Base-by-base conservation (phyloP, 2,888 invertebrate genomes). In the Nysson spinosus region DNA sequence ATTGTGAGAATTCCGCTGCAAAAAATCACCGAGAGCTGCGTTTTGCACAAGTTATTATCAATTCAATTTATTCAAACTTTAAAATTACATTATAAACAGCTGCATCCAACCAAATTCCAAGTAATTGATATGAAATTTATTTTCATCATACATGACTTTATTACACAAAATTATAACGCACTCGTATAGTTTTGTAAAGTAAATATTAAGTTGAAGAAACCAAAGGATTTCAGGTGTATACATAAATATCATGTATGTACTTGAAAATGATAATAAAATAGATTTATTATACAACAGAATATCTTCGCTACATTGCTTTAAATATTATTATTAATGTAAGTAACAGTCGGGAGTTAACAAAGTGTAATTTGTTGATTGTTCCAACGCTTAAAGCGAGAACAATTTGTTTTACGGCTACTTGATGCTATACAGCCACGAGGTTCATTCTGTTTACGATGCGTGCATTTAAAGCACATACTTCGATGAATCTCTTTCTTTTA, bases 231-330 rank as follows among this genome's bases (percentile, higher is more conserved):
- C 2, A 4, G 14, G n/a, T 16, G 26, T 34, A 32, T 51, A 51
- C 42, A 7, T 12, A 12, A 32, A 9, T n/a, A 11, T 24, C 9
- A 9, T 24, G 9, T 6, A 5, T 19, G n/a, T 37, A 16, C 17
- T 30, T 26, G 16, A 61, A 64, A 49, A 32, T 17, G 39, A 40
- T 52, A 63, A 63, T 37, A 50, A 54, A 46, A 50, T 4, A 46
- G 6, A 40, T 57, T 57, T 57, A 63, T 42, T 50, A 17, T 2
- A 40, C 30, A 50, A 47, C 11, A 49, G n/a, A 24, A 3, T 46
- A 20, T 20, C 3, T 24, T 42, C 12, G 19, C 37, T 20, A 17
- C 3, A 49, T 46, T 7, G 24, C n/a, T 11, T 44, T 3, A 11
- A 1, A 16, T 1, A 51, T 34, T 24, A 20, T 14, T 49, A 22